Percentiles rank a stretch among this genome's conserved stretches.
Conservation (phyloP, 2,888 invertebrate genomes). For the Protonemura montana region DNA sequence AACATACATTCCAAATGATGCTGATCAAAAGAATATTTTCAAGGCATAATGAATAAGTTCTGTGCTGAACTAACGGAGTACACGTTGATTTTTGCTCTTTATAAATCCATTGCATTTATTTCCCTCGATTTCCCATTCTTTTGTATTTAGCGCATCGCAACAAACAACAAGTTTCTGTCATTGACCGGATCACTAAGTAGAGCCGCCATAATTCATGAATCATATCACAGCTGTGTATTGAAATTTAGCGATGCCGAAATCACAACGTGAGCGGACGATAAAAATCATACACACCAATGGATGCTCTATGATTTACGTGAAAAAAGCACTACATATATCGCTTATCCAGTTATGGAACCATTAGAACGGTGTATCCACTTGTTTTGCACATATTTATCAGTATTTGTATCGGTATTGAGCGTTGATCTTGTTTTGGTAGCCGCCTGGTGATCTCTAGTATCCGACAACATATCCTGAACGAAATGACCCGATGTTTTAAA, state of each 20-base stretch:
- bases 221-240: conserved; percentile 9
- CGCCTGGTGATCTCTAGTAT: background rate
- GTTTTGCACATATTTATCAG: background rate
- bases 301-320: background rate
- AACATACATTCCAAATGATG: too few species aligned
- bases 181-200: background rate
- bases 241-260: conserved; percentile 5
- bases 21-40: background rate
- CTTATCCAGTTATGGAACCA: background rate
- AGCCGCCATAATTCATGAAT: conserved; percentile 13
- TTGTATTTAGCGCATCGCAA: background rate
- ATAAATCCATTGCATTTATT: background rate
- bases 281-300: background rate
- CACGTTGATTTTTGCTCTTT: background rate
- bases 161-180: background rate
- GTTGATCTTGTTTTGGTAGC: background rate
- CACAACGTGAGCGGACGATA: background rate
- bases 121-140: background rate
- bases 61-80: background rate
- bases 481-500: background rate
- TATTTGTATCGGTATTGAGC: background rate
- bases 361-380: background rate
- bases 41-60: background rate
- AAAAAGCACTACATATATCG: background rate
- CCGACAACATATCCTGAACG: background rate